These are phyloP conservation scores for Scleropages formosus DNA, from an alignment of 2,797 vertebrate genomes.

Conservation along the genomic window DNA sequence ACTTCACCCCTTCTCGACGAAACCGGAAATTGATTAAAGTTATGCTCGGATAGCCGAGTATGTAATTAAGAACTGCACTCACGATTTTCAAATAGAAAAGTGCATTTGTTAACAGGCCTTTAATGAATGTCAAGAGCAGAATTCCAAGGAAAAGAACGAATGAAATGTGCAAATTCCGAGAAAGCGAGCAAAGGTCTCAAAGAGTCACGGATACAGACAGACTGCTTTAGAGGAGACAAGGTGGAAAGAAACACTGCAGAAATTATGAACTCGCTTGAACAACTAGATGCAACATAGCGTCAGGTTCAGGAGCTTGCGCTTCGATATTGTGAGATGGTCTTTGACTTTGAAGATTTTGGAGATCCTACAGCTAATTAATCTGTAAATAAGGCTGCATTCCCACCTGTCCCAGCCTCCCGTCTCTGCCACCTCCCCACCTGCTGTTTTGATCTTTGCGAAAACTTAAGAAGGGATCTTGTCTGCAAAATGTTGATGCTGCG, in stretches of 20 bases:
- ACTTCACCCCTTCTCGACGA: not conserved
- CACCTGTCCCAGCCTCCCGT: not conserved
- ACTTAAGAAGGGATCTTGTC: not conserved
- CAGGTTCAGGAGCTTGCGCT: not conserved
- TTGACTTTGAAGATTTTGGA: not conserved
- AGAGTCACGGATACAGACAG: no score
- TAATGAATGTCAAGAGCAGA: not conserved
- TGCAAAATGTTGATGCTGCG: not conserved
- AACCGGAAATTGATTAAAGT: constrained; percentile 12
- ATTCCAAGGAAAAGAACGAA: not conserved
- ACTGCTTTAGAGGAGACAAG: no score
- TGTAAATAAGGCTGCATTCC: not conserved
- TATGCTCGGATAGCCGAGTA: not conserved
- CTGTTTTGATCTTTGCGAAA: not conserved
- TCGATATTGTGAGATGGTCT: not conserved
- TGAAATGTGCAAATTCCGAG: constrained; percentile 7
- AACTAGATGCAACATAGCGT: not conserved
- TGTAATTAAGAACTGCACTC: constrained; percentile 16
- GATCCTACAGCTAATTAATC: not conserved
- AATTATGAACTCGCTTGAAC: not conserved
- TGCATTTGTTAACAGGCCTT: constrained; percentile 7
- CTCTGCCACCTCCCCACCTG: not conserved
- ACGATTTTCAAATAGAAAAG: constrained; percentile 6
- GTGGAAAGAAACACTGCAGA: not conserved
- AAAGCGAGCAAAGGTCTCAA: no score